Evolutionary conservation across 2,888 invertebrate species (phyloP), one percentile per base, ranked within the genome.

Genomic region (Orthosia incerta): DNA sequence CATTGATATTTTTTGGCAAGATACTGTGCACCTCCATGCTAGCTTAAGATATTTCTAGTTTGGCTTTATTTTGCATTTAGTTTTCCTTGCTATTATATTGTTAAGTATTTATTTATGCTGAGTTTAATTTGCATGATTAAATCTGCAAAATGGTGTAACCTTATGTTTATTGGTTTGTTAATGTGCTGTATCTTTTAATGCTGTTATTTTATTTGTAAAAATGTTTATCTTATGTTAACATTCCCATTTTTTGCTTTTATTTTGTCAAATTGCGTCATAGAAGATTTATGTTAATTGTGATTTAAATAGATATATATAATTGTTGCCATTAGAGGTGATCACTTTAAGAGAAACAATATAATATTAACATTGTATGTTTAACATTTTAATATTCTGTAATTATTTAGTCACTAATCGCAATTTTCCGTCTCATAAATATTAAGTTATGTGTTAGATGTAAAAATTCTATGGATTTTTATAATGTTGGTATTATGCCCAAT

Each of bases 181-280:
- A 66, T 51, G 57, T 71, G 66, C 55, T 83, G 48, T 70, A 80
- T 72, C 15, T 72, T 82, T 80, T 74, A 84, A 60, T 63, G n/a
- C 16, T 74, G 76, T 86, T 83, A 71, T 75, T 67, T 74, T 71
- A 66, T 76, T 76, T 70, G 45, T 73, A 74, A 46, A 78, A 74
- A 74, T 62, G 15, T 83, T 83, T 85, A 81, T 77, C 60, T 26
- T 70, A 67, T 76, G 82, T 87, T 87, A 77, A 78, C 70, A 78
- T 76, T 75, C 78, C 69, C 48, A 23, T 39, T 59, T 67, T n/a
- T 71, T 57, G 51, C 56, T 71, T 74, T 72, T 62, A 45, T 75
- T 74, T 67, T 61, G 26, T 59, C 2, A 46, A 66, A 48, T 71
- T 56, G 3, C 12, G 50, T 68, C 23, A 20, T 48, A 51, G 18